Evolutionary conservation across 1,140 invertebrate genomes (phyloP), one percentile per base, ranked within the genome.

Genomic region (Drosophila parvula): DNA sequence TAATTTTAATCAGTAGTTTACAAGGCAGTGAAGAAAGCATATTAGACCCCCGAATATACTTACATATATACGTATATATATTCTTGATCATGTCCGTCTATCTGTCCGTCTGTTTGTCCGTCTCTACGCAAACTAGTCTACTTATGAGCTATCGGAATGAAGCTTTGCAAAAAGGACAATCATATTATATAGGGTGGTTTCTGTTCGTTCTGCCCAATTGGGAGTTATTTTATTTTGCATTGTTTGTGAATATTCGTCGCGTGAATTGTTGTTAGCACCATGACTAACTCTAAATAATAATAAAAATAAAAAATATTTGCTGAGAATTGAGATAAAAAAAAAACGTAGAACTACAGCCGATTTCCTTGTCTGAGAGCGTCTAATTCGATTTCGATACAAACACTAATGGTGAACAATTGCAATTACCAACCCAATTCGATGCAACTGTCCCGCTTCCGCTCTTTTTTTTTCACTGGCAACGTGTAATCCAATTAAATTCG

Each of bases 401-500:
- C n/a, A n/a, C 41, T 36, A 67, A 27, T 38, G 28, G 10, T 14
- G 22, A 40, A 57, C 65, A 53, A 61, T 53, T 38, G 56, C 40
- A 44, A 61, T 73, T 71, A 51, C 28, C 43, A 36, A 44, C 11
- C 27, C 27, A 71, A 71, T 71, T 60, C 43, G 18, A 51, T 56
- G 40, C 50, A 47, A 18, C 12, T 47, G 12, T 22, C 7, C 18
- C 27, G 18, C 43, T 36, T 18, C 27, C 30, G 38, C 27, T 40
- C 30, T 36, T n/a, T 0, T 32, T 28, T 32, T 28, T 27, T 18
- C 27, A 12, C 32, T 32, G 34, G 27, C 14, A n/a, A 48, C 27
- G 45, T 48, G 45, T 69, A 73, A 73, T 59, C 69, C 69, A 73
- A 73, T 73, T 73, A 73, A 60, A 60, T 73, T 56, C 67, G 53